Conservation (phyloP, 2,113 vertebrate species). For the Pollachius pollachius region DNA sequence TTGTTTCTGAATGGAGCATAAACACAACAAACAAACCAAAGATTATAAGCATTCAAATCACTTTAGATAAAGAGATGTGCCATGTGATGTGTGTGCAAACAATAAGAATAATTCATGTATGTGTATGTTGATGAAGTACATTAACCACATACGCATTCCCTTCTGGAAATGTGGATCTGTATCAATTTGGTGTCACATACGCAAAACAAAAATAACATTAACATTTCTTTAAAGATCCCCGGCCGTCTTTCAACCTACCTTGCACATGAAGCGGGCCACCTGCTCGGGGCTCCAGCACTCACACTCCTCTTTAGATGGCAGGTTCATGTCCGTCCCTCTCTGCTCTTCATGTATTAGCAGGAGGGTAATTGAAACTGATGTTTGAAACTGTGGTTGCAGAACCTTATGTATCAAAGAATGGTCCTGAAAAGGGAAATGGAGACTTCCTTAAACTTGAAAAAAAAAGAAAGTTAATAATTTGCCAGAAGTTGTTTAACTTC, state of each 20-base stretch:
- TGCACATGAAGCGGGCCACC: constrained; percentile 74
- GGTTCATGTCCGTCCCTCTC: constrained; percentile 63
- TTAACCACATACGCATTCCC: neutral
- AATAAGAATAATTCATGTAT: too few species aligned
- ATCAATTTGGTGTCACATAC: neutral
- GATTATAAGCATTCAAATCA: neutral
- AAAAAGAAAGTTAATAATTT: neutral
- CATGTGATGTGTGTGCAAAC: too few species aligned
- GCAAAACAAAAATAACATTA: neutral
- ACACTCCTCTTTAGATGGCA: constrained; percentile 80
- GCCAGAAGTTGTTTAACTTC: too few species aligned
- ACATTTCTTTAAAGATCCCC: neutral
- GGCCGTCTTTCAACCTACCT: constrained; percentile 60
- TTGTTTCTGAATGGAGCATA: constrained; percentile 65
- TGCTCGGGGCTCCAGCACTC: constrained; percentile 77
- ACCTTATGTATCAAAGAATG: neutral
- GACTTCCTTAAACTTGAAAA: constrained; percentile 43
- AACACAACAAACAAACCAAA: constrained; percentile 3
- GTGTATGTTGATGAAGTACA: too few species aligned
- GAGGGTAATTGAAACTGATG: constrained; percentile 12
- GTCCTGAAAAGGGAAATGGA: constrained; percentile 43
- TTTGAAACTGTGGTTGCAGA: neutral
- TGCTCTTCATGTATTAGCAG: constrained; percentile 16
- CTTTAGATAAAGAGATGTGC: too few species aligned
- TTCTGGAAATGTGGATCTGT: neutral